A percentile compares a stretch with the other conserved stretches of the same genome.
These are phyloP conservation scores for Diloba caeruleocephala DNA, from an alignment of 2,888 invertebrate species.

Conservation along the genomic window DNA sequence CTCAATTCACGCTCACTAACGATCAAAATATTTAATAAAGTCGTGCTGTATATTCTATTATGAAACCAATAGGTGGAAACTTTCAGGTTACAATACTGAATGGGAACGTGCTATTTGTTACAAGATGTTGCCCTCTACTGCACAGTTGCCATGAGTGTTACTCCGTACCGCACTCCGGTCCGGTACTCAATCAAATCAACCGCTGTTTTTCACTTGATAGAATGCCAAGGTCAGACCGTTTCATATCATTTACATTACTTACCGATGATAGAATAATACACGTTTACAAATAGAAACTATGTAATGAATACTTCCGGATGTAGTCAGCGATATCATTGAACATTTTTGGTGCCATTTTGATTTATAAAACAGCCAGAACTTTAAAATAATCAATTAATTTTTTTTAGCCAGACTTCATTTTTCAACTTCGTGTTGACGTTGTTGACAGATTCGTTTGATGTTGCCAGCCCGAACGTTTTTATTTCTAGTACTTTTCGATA, in stretches of 20 bases:
- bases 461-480: constrained; percentile 20
- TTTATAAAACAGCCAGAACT: constrained; percentile 27
- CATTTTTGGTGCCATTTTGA: constrained; percentile 41
- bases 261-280: constrained; percentile 24
- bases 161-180: too few relatives aligned
- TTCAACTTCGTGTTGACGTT: constrained; percentile 42
- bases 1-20: too few relatives aligned
- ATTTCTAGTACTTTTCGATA: too few relatives aligned
- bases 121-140: constrained; percentile 15
- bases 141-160: constrained; percentile 58
- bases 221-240: constrained; percentile 57
- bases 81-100: constrained; percentile 3
- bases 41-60: too few relatives aligned
- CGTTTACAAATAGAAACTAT: constrained; percentile 22
- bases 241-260: constrained; percentile 27
- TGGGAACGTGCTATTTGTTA: constrained; percentile 9
- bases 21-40: neutral
- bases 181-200: constrained; percentile 58
- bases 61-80: constrained; percentile 13
- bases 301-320: constrained; percentile 9
- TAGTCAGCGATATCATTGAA: constrained; percentile 5
- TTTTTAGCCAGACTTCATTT: constrained; percentile 28
- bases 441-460: constrained; percentile 27
- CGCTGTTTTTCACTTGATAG: constrained; percentile 55
- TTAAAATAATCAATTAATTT: constrained; percentile 25